phyloP scores from a whole-genome alignment of 2,888 invertebrate species.

The Troilus luridus region DNA sequence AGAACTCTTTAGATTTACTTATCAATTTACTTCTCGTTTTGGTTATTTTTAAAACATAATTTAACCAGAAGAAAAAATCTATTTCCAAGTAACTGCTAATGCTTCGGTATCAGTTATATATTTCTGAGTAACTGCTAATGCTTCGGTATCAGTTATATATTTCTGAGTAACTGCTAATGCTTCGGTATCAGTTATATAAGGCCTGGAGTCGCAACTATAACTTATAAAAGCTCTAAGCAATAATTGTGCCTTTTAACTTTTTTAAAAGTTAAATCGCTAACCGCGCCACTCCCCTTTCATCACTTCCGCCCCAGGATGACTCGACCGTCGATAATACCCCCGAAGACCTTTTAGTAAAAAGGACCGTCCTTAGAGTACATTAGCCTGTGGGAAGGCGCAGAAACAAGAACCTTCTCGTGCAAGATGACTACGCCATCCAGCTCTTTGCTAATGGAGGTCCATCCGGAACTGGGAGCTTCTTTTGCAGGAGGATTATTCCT shows the following conservation, averaged over 20 bases:
- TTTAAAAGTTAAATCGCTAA: background rate
- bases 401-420: constrained; percentile 51
- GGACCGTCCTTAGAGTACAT: background rate
- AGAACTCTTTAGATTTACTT: too few species aligned
- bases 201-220: too few species aligned
- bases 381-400: constrained; percentile 29
- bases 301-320: background rate
- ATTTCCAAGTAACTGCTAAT: too few species aligned
- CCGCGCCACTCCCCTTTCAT: background rate
- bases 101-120: too few species aligned
- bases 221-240: background rate
- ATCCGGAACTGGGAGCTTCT: background rate
- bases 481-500: background rate
- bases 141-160: too few species aligned
- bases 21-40: too few species aligned
- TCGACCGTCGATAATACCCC: background rate
- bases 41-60: too few species aligned
- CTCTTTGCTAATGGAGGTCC: background rate
- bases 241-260: background rate
- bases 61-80: too few species aligned
- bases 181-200: too few species aligned
- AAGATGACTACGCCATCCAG: constrained; percentile 39
- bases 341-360: background rate
- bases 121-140: too few species aligned
- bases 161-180: too few species aligned